phyloP scores from a whole-genome alignment of 2,888 invertebrate species.

The Drosophila putrida region DNA sequence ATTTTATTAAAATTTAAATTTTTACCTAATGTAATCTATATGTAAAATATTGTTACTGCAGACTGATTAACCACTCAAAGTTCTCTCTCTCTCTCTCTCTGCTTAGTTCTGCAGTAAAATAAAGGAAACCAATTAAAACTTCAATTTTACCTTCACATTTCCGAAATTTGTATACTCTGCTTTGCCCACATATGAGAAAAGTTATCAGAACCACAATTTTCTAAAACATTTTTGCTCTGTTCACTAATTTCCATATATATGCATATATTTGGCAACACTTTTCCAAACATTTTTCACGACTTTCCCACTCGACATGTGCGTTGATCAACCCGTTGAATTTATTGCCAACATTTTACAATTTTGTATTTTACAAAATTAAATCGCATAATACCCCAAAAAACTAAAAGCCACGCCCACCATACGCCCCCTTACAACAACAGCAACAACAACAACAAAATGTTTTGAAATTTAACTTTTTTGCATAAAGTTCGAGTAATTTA shows the following conservation, averaged over 20 bases:
- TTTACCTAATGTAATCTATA: background rate
- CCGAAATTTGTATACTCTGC: background rate
- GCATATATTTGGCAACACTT: conserved; percentile 3
- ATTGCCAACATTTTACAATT: conserved; percentile 29
- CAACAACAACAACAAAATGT: conserved; percentile 15
- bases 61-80: conserved; percentile 9
- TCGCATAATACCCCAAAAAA: conserved; percentile 14
- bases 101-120: background rate
- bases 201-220: conserved; percentile 45
- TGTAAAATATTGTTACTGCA: too few species aligned
- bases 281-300: conserved; percentile 10
- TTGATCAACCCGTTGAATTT: conserved; percentile 35
- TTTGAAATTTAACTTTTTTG: conserved; percentile 25
- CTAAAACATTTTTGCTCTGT: conserved; percentile 28
- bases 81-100: background rate
- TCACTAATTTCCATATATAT: conserved; percentile 44
- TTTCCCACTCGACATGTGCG: background rate
- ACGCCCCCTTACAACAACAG: conserved; percentile 12
- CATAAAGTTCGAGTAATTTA: conserved; percentile 56
- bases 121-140: conserved; percentile 46
- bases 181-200: conserved; percentile 42
- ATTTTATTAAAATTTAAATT: too few species aligned
- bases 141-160: conserved; percentile 12
- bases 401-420: conserved; percentile 15
- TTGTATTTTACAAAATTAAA: conserved; percentile 32